Evolutionary conservation across 1,140 invertebrate species (phyloP).

Genomic region (Stratiolaelaps scimitus): DNA sequence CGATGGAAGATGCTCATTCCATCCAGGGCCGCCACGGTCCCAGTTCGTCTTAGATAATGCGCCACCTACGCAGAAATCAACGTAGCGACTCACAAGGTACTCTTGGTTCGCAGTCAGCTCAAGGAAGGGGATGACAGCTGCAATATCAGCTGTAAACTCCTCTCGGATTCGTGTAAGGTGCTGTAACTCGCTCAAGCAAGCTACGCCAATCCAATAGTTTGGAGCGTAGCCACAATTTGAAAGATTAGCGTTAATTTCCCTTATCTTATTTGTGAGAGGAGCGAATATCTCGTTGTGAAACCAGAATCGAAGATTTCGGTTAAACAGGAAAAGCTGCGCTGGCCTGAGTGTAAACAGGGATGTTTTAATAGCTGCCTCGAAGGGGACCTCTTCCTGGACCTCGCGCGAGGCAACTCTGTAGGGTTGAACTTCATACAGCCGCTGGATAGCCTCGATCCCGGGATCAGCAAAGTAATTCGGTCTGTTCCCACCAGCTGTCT

Average conservation of each 20-base stretch:
- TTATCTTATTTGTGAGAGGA: constrained; percentile 55
- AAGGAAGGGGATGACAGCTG: constrained; percentile 57
- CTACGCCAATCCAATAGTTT: constrained; percentile 56
- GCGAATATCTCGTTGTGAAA: constrained; percentile 59
- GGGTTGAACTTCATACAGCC: no score
- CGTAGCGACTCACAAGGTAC: constrained; percentile 61
- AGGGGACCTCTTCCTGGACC: no score
- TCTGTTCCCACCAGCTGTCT: no score
- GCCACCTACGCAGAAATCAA: constrained; percentile 58
- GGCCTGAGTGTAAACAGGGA: constrained; percentile 37
- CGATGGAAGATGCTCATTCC: constrained; percentile 63
- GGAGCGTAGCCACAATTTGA: constrained; percentile 51
- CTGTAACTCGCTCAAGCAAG: constrained; percentile 41
- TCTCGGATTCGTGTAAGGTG: constrained; percentile 48
- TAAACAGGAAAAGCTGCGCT: constrained; percentile 40
- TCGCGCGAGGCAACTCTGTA: no score
- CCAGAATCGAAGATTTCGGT: constrained; percentile 49
- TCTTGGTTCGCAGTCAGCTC: constrained; percentile 65
- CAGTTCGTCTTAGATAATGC: constrained; percentile 68
- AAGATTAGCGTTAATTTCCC: constrained; percentile 53
- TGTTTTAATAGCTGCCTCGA: no score
- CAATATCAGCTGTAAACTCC: constrained; percentile 53
- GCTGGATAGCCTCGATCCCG: no score
- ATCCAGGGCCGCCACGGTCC: constrained; percentile 58
- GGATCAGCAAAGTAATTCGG: no score